Evolutionary conservation across 2,888 invertebrate species (phyloP), one percentile per base, ranked within the genome.

Genomic region (Dryobota labecula): DNA sequence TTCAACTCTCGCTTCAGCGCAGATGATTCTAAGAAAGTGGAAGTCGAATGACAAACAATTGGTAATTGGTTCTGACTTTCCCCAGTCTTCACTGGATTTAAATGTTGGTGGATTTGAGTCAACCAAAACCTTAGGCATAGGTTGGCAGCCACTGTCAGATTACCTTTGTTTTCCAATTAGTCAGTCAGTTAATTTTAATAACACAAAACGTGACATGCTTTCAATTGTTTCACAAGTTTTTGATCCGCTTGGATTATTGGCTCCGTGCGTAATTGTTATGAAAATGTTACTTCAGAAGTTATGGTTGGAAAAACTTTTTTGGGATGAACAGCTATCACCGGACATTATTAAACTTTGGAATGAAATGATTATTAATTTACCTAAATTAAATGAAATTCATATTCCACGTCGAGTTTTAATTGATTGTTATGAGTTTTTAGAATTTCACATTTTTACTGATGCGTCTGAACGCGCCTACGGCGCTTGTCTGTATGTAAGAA

Each of bases 341-440:
- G 45, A 45, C 8, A 45, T 45, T 45, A 45, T 9, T 45, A 45
- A 27, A 18, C 51, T 51, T 51, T 27, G 51, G 51, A 51, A 51
- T 51, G 24, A 51, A 51, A 3, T 27, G 51, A 51, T 27, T 51
- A 27, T 51, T 27, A 27, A 27, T 27, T 51, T 51, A 24, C 51
- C 51, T 51, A 51, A 51, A 30, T 51, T 60, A 30, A 41, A 67
- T 60, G 43, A 68, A 51, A 60, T 61, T 54, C 53, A 53, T 54
- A 54, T 69, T 61, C 68, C 61, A 61, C 68, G 61, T 54, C 58
- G 67, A 30, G 60, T 67, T 60, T 51, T 67, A 51, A 60, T 58
- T 60, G 58, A 67, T 60, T 58, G 18, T 33, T 60, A 43, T 41
- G 41, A 68, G 38, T 68, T 43, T 36, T 51, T 68, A 41, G 60